Percentiles rank a stretch among this genome's conserved stretches.
These are phyloP conservation scores for Nesospiza acunhae DNA, from an alignment of 2,113 vertebrate species.

Conservation along the genomic window DNA sequence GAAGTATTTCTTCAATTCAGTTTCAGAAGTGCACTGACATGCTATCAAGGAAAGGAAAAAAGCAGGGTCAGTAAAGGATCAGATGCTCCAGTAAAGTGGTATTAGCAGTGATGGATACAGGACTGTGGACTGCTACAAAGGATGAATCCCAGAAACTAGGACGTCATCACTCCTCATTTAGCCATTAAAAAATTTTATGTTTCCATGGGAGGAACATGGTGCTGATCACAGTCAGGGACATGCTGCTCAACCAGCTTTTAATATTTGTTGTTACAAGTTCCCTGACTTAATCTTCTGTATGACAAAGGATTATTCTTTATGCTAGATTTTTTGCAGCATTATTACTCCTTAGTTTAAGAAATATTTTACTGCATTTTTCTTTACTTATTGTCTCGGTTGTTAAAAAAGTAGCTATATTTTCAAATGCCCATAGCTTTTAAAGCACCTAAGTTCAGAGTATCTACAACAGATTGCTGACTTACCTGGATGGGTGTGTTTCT, in stretches of 20 bases:
- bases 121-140: neutral
- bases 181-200: neutral
- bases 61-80: neutral
- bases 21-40: neutral
- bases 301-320: neutral
- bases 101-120: neutral
- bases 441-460: neutral
- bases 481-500: slow-evolving; percentile 86
- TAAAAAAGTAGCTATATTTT: neutral
- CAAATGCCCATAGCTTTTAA: neutral
- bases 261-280: neutral
- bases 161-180: neutral
- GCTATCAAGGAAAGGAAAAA: neutral
- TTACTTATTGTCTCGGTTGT: neutral
- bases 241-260: neutral
- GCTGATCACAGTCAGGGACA: neutral
- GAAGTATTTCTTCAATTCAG: neutral
- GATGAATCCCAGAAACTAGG: neutral
- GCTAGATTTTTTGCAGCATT: neutral
- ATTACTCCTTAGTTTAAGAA: neutral
- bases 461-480: neutral
- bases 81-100: neutral
- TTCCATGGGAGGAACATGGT: neutral
- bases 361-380: neutral
- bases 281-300: neutral